A percentile compares a stretch with the other conserved stretches of the same genome.
Conservation (phyloP, 2,888 invertebrate genomes). For the Plebejus melissa region DNA sequence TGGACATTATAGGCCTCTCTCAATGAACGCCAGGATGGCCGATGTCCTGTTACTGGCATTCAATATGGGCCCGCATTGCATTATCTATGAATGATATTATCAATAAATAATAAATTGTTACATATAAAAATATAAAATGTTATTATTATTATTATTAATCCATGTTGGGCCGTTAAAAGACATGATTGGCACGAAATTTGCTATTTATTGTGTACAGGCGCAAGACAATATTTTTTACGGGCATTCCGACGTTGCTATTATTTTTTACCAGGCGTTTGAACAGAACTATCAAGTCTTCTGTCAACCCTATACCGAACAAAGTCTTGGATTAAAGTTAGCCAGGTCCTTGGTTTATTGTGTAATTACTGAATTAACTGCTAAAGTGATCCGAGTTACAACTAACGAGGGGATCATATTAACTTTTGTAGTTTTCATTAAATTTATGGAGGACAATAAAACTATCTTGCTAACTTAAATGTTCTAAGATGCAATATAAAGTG, state of each 20-base stretch:
- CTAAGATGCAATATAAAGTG: neutral
- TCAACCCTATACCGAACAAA: constrained; percentile 27
- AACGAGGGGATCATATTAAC: constrained; percentile 31
- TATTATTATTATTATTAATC: no score
- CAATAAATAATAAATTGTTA: no score
- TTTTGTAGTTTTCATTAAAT: constrained; percentile 11
- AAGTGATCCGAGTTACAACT: constrained; percentile 31
- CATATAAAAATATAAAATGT: no score
- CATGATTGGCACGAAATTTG: neutral
- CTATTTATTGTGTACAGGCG: neutral
- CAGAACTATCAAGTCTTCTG: neutral
- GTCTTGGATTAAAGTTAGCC: constrained; percentile 35
- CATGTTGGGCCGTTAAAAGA: no score
- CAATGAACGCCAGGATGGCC: no score
- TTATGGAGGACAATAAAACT: constrained; percentile 5
- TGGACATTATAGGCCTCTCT: no score
- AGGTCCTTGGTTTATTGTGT: constrained; percentile 38
- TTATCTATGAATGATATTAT: no score
- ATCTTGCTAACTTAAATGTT: neutral
- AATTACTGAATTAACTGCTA: constrained; percentile 38
- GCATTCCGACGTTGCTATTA: neutral
- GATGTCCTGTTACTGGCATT: no score
- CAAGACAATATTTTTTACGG: neutral
- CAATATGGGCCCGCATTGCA: no score
- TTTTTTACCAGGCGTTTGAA: neutral